Evolutionary conservation across 2,888 invertebrate species (phyloP), one percentile per base, ranked within the genome.

Genomic region (Idaea biselata): DNA sequence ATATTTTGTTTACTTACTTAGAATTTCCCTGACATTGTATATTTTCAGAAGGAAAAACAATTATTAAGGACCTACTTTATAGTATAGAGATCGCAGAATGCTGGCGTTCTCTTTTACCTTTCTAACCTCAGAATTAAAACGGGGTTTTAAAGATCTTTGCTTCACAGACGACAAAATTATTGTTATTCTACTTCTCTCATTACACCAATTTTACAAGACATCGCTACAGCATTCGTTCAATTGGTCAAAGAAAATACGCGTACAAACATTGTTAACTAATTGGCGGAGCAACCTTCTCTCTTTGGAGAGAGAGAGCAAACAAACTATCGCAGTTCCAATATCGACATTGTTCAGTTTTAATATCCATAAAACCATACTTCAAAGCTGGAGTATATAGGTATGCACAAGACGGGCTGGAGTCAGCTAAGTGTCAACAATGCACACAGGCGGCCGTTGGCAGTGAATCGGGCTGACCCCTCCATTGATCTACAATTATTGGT

Each of bases 401-500:
- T 44, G 56, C 18, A 18, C 59, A 72, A 66, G 64, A 72, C 72
- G 69, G 63, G 67, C 67, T 68, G 60, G 68, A 73, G 71, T 80
- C 76, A 76, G 76, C 77, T 73, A 65, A 73, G 73, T 76, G 76
- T 81, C 77, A 80, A 83, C 80, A 79, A 59, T 69, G 67, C 66
- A 73, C 68, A 63, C 67, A 61, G 67, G 63, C 67, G 66, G 64
- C 64, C 64, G 68, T 75, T 74, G 80, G 83, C 83, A 83, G 83
- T 83, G 74, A 72, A 81, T 80, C 74, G 59, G 70, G 68, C 73
- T 73, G 74, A 76, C 76, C 78, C 72, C 73, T 74, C 76, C 80
- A 80, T 82, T 83, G 80, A 82, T 80, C 78, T 78, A 79, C 78
- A 83, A 84, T 84, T 81, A 82, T 80, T 77, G 75, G 76, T 74